Conservation (phyloP, 2,888 invertebrate genomes). For the Cantharis rustica region DNA sequence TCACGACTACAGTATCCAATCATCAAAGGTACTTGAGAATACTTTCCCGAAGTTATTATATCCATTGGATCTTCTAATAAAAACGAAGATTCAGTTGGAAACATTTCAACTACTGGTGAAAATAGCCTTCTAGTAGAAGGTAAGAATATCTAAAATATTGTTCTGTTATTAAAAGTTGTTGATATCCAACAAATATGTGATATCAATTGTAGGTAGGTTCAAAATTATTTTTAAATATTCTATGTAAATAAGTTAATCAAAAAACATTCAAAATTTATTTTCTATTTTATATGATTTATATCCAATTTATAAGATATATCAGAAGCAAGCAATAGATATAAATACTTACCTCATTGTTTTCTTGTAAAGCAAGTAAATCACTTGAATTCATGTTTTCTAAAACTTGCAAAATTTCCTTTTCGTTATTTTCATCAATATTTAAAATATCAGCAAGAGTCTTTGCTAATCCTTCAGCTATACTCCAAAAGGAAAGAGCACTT, state of each 20-base stretch:
- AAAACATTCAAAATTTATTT: too few relatives aligned
- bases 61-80: conserved; percentile 44
- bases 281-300: too few relatives aligned
- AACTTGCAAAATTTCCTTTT: conserved; percentile 50
- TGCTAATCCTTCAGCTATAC: conserved; percentile 44
- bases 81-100: conserved; percentile 41
- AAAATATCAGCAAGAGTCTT: conserved; percentile 48
- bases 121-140: neutral
- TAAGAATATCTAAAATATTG: neutral
- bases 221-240: too few relatives aligned
- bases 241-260: too few relatives aligned
- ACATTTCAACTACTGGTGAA: conserved; percentile 39
- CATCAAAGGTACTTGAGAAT: conserved; percentile 49
- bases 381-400: conserved; percentile 49
- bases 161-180: too few relatives aligned
- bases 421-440: conserved; percentile 49
- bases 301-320: too few relatives aligned
- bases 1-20: conserved; percentile 49
- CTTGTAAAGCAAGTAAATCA: conserved; percentile 48
- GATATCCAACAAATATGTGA: too few relatives aligned
- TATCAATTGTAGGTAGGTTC: too few relatives aligned
- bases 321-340: too few relatives aligned
- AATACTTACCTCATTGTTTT: conserved; percentile 43
- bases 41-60: conserved; percentile 45
- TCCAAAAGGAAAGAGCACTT: conserved; percentile 44